These are phyloP conservation scores for Daphoenositta chrysoptera DNA, from an alignment of 2,113 vertebrate genomes.

Conservation along the genomic window DNA sequence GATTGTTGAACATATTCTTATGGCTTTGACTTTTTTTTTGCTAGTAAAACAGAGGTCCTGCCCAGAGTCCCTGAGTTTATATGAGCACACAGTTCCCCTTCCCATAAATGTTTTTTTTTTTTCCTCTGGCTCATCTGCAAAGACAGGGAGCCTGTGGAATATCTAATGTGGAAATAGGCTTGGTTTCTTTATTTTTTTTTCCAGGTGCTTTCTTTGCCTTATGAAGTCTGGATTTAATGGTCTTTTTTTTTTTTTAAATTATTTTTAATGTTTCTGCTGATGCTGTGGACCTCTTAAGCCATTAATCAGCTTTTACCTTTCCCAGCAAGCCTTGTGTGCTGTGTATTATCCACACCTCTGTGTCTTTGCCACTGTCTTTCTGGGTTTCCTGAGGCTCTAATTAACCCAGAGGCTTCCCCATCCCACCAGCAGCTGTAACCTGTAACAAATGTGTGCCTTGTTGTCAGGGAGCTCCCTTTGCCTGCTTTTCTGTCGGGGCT, in stretches of 20 bases:
- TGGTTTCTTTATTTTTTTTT: not conserved
- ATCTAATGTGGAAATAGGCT: not conserved
- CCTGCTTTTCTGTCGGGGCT: constrained; percentile 17
- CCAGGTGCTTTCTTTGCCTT: not conserved
- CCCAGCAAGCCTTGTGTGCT: not conserved
- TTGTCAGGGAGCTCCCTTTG: constrained; percentile 12
- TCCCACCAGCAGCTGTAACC: constrained; percentile 3
- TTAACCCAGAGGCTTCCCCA: not conserved
- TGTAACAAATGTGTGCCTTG: constrained; percentile 34
- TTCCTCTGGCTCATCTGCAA: not conserved
- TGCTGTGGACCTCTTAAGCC: not conserved
- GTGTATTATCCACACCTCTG: not conserved
- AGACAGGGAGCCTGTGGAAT: not conserved
- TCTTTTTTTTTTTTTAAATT: not conserved
- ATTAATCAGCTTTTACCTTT: constrained; percentile 24
- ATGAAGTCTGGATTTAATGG: not conserved
- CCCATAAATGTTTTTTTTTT: not conserved
- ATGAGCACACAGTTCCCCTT: not conserved
- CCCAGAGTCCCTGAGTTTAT: not conserved
- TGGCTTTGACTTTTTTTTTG: not conserved
- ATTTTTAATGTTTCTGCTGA: not conserved
- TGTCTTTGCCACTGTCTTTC: not conserved
- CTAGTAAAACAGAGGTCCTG: not conserved
- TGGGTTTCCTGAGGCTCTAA: not conserved
- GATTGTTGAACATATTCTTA: not conserved